Evolutionary conservation across 2,113 vertebrate genomes (phyloP).

Genomic region (Cettia cetti): DNA sequence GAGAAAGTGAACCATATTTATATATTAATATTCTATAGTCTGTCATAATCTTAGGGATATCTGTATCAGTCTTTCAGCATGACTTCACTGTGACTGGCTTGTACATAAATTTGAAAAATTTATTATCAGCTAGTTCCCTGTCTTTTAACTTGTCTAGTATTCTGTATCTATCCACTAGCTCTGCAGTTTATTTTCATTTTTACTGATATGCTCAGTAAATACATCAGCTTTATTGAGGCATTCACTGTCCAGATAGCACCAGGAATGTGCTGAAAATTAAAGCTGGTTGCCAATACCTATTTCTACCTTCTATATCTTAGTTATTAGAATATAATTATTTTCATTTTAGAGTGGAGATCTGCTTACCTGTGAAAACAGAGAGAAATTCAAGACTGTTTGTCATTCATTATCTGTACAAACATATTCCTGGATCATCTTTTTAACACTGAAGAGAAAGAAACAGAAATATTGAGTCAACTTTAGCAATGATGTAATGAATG

Average conservation of each 20-base stretch:
- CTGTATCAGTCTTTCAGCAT: neutral
- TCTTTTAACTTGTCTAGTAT: neutral
- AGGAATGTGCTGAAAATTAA: neutral
- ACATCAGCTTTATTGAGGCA: neutral
- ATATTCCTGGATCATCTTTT: neutral
- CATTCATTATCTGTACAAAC: neutral
- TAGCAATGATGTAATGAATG: neutral
- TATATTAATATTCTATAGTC: neutral
- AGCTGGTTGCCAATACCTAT: neutral
- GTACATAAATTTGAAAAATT: neutral
- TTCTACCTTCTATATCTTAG: neutral
- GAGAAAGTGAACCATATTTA: neutral
- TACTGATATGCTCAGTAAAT: neutral
- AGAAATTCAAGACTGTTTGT: neutral
- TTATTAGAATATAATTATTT: neutral
- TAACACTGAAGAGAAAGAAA: neutral
- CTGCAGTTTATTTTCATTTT: neutral
- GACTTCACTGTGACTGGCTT: neutral
- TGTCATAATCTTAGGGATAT: neutral
- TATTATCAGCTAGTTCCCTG: neutral
- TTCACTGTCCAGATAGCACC: neutral
- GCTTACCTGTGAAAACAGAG: neutral
- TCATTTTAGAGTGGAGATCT: neutral
- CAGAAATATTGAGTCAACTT: neutral
- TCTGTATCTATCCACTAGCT: neutral